Evolutionary conservation across 2,888 invertebrate species (phyloP), one percentile per base, ranked within the genome.

Genomic region (Netelia virgata): DNA sequence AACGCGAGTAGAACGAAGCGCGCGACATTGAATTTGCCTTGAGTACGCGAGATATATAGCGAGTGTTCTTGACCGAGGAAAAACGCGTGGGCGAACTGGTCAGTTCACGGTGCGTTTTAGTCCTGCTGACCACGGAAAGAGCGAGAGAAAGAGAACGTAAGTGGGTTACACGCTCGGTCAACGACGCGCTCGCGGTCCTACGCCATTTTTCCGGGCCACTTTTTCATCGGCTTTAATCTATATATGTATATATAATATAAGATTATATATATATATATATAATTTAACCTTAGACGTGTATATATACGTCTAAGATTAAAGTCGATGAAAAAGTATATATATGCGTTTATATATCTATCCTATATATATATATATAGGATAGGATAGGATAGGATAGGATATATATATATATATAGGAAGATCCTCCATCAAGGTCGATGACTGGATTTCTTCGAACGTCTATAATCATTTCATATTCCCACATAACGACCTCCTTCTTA

Each of bases 61-160:
- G 76, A 70, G 74, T 79, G 74, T 87, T 88, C 86, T 87, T 86
- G 86, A 88, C 88, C 84, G 87, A 69, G 53, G 57, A 89, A 89
- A 91, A 57, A 77, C 41, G 63, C 89, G 92, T 92, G 91, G 92
- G 92, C 91, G 92, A 90, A 92, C 91, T 90, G 91, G 91, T 92
- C 91, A 92, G 90, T 91, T 87, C 86, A 23, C 57, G 14, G 47
- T 6, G 47, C 47, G 11, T 47, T 63, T 82, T 74, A 55, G 57
- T 79, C 43, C 16, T 47, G 55, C 61, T 14, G 74, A 64, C 36
- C 64, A 55, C 16, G 11, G 11, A 64, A 8, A 5, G 14, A n/a
- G 23, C 53, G 72, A 73, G 47, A 50, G 64, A 55, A n/a, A n/a
- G 69, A 63, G 41, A 28, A 69, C 50, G 41, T 68, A 92, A 92